Base-by-base conservation (phyloP, 1,140 invertebrate genomes). In the Halyomorpha halys region DNA sequence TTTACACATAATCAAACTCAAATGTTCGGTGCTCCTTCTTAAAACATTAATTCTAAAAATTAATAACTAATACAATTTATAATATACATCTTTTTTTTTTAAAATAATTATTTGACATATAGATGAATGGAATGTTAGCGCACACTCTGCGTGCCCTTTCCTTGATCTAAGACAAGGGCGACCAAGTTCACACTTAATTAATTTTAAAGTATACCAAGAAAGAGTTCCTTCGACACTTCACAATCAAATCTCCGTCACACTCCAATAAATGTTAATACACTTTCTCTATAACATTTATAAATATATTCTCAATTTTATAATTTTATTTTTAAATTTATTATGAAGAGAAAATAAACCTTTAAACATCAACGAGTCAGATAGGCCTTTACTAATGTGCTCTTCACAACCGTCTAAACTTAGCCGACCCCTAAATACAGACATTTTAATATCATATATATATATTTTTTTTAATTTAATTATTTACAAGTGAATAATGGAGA, bases 301-400 rank as follows among this genome's bases (percentile, higher is more conserved):
- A 39, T 39, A 39, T 39, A 49, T 49, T 19, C 14, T 49, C n/a
- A 49, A 49, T 19, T 49, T 18, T 49, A 11, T 49, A 49, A 18
- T 49, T 19, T 11, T 49, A 6, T 49, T 49, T 49, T 11, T 11
- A 49, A 49, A 18, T 39, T 39, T 39, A 39, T 39, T 49, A 49
- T 19, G 47, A 49, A 49, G 21, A 49, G n/a, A 49, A 49, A 49
- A 49, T 49, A 49, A 49, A 49, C n/a, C n/a, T 49, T 21, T 49
- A 19, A 49, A 19, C 21, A 19, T 49, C 47, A 49, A 49, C 47
- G 16, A 49, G n/a, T 49, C 47, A 49, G 21, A 49, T 49, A 49
- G 47, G 47, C 47, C 47, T 11, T 49, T 13, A 11, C 16, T n/a
- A 49, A 49, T 11, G 9, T 49, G 6, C 6, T 21, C 21, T 21